Base-by-base conservation (phyloP, 2,113 vertebrate genomes). In the Rhagologus leucostigma region DNA sequence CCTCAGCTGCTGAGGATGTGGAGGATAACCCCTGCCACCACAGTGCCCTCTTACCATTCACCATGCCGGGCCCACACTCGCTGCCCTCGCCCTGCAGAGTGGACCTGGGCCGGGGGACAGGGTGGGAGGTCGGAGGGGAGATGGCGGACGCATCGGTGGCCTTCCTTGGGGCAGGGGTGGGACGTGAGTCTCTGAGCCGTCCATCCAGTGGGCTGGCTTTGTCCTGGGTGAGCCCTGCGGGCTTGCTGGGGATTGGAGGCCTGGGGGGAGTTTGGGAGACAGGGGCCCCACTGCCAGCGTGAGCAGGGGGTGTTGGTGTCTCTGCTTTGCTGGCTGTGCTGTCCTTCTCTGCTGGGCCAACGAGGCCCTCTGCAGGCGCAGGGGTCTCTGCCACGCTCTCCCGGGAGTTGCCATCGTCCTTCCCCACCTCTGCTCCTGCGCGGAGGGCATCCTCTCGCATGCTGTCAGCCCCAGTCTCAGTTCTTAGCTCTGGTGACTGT, bases 121-220 rank as follows among this genome's bases (percentile, higher is more conserved):
- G 98, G 11, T 97, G 90, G 16, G 95, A 96, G 8, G 35, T 24
- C 5, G 97, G 95, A 68, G 94, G 93, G 1, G 91, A 97, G 4
- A 87, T 71, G 47, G 90, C 74, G 1, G 87, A 64, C 0, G 12
- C 50, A n/a, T 98, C 98, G 0, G 95, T 63, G 60, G 91, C 56
- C 67, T 84, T 98, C 89, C 98, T 96, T 11, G 98, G 98, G 35
- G 98, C 98, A 4, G 98, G 98, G 2, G 97, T 98, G 35, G 98
- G 98, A 16, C 97, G 98, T 0, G 52, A 24, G n/a, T 97, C 96
- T 86, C 87, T 95, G 55, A 83, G 91, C 18, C 23, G 86, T 88
- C 92, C 35, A 1, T 90, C 84, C 30, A 86, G 63, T 0, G 76
- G 68, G 90, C 84, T 93, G 67, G 35, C 67, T 96, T 95, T 97